Evolutionary conservation across 2,113 vertebrate species (phyloP).

Genomic region (Acrocephalus kingi): DNA sequence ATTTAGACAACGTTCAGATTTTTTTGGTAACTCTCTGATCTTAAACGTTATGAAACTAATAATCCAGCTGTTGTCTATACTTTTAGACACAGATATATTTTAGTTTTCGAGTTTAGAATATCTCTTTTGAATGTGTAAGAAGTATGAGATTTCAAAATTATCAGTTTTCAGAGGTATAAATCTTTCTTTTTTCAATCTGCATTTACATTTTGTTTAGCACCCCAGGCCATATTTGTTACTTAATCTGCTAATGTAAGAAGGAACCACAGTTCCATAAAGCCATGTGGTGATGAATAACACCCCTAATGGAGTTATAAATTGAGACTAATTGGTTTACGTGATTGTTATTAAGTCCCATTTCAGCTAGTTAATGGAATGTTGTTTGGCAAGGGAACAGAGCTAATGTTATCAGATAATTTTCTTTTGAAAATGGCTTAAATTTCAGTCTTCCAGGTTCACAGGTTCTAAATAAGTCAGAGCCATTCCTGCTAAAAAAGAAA

Average conservation of each 20-base stretch:
- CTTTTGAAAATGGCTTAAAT: slow-evolving; percentile 64
- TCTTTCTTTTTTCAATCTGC: slow-evolving; percentile 2
- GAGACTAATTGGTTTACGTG: slow-evolving; percentile 78
- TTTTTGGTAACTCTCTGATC: not conserved
- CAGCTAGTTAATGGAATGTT: slow-evolving; percentile 76
- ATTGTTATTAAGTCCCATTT: slow-evolving; percentile 77
- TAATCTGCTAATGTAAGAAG: slow-evolving; percentile 68
- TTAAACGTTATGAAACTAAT: not conserved
- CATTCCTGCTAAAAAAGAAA: not conserved
- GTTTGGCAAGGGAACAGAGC: slow-evolving; percentile 72
- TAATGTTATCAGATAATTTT: slow-evolving; percentile 71
- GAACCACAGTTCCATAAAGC: slow-evolving; percentile 48
- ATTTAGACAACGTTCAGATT: not conserved
- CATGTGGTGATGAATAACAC: slow-evolving; percentile 66
- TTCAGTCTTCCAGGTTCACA: slow-evolving; percentile 39
- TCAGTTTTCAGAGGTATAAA: not conserved
- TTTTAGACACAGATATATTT: not conserved
- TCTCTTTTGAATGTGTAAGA: not conserved
- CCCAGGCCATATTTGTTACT: slow-evolving; percentile 64
- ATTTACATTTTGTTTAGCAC: slow-evolving; percentile 66
- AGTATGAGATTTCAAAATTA: slow-evolving; percentile 3
- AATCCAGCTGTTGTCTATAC: not conserved
- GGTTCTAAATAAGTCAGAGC: slow-evolving; percentile 38
- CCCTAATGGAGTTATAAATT: slow-evolving; percentile 77
- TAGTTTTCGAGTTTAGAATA: not conserved